Evolutionary conservation across 2,888 invertebrate genomes (phyloP).

Genomic region (Ennomos fuscantarius): DNA sequence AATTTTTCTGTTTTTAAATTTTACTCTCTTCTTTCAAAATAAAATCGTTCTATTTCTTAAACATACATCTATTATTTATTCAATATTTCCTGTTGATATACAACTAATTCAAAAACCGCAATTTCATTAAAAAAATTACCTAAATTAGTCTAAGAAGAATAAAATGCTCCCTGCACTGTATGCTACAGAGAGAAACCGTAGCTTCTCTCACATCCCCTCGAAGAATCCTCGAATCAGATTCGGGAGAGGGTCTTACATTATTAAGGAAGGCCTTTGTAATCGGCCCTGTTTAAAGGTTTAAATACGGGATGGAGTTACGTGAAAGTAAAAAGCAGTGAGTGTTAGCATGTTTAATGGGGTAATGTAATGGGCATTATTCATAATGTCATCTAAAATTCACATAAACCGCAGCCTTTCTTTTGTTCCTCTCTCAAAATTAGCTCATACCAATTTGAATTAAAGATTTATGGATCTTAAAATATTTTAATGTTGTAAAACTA

Average conservation of each 20-base stretch:
- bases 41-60: too few species aligned
- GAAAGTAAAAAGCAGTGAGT: conserved; percentile 31
- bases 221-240: conserved; percentile 43
- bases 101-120: not conserved
- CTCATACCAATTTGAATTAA: too few species aligned
- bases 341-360: conserved; percentile 29
- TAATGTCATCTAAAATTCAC: not conserved
- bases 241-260: conserved; percentile 48
- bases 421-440: too few species aligned
- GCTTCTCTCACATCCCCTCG: conserved; percentile 9
- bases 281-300: conserved; percentile 44
- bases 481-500: too few species aligned
- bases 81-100: too few species aligned
- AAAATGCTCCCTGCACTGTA: conserved; percentile 4
- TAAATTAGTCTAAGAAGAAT: not conserved
- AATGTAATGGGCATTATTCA: conserved; percentile 28
- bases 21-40: too few species aligned
- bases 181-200: conserved; percentile 15
- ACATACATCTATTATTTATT: too few species aligned
- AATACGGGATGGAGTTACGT: conserved; percentile 38
- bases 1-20: too few species aligned
- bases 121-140: not conserved
- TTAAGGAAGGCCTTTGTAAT: conserved; percentile 46
- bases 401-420: too few species aligned
- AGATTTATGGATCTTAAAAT: too few species aligned